Base-by-base conservation (phyloP, 2,888 invertebrate genomes). In the Eretmocerus hayati region DNA sequence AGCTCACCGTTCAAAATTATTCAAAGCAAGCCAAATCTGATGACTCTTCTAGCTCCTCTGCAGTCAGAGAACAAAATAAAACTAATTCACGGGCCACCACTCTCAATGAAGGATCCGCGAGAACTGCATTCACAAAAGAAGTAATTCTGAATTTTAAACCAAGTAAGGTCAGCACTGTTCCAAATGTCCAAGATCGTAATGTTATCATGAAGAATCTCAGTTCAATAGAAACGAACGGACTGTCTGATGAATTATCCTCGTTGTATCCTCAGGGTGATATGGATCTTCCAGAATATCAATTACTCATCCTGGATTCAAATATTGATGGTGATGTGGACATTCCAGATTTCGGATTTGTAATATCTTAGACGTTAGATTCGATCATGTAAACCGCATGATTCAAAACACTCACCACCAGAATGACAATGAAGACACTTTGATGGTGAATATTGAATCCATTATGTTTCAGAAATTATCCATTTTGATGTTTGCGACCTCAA, bases 191-290 rank as follows among this genome's bases (percentile, higher is more conserved):
- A n/a, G n/a, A n/a, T n/a, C n/a, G n/a, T n/a, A n/a, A n/a, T n/a
- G n/a, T n/a, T n/a, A n/a, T n/a, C n/a, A n/a, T n/a, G n/a, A n/a
- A n/a, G n/a, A n/a, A n/a, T n/a, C n/a, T n/a, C n/a, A n/a, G n/a
- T n/a, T n/a, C n/a, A n/a, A n/a, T n/a, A n/a, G n/a, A n/a, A n/a
- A n/a, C n/a, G n/a, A n/a, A n/a, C n/a, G n/a, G n/a, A n/a, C 11
- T 26, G 11, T 26, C 66, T 22, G 71, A 73, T 49, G 72, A 72
- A 52, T 52, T 72, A 30, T 62, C 69, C 16, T 69, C 65, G 9
- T 61, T 70, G 59, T 72, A 70, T 56, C 71, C 65, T 56, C 66
- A 71, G 21, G 71, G 71, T 20, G 67, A 66, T 16, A 62, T 67
- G 20, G 65, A 59, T 22, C 63, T 64, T 19, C 61, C 62, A 9